Conservation (phyloP, 2,113 vertebrate genomes). For the Scortum barcoo region DNA sequence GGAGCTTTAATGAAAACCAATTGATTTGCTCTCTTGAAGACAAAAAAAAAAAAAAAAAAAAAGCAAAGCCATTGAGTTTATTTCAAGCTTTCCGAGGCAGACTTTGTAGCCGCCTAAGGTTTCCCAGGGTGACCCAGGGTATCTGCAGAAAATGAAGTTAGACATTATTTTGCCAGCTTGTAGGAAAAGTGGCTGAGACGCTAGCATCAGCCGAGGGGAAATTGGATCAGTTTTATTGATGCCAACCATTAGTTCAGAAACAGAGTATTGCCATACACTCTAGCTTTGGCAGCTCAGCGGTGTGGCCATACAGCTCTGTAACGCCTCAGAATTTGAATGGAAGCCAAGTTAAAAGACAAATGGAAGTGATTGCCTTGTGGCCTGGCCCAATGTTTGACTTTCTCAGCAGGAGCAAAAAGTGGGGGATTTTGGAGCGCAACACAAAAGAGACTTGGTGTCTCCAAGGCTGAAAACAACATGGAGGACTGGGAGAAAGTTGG, state of each 20-base stretch:
- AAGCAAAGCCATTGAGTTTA: constrained; percentile 31
- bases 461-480: constrained; percentile 50
- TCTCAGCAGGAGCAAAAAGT: constrained; percentile 65
- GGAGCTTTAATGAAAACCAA: constrained; percentile 78
- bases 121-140: constrained; percentile 61
- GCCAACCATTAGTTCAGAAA: constrained; percentile 36
- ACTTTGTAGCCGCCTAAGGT: constrained; percentile 28
- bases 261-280: constrained; percentile 19
- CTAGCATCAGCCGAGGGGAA: constrained; percentile 28
- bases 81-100: constrained; percentile 8
- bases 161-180: constrained; percentile 52
- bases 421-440: constrained; percentile 57
- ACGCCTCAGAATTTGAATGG: constrained; percentile 49
- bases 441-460: constrained; percentile 59
- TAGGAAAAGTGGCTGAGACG: constrained; percentile 25
- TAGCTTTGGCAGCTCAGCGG: constrained; percentile 16
- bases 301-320: constrained; percentile 33
- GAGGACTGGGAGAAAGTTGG: constrained; percentile 15
- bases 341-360: constrained; percentile 59
- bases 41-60: constrained; percentile 33
- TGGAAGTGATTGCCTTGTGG: constrained; percentile 61
- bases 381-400: constrained; percentile 67
- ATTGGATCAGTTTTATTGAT: constrained; percentile 57
- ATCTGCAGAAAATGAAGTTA: constrained; percentile 49
- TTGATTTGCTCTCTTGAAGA: constrained; percentile 76